Conservation (phyloP, 2,888 invertebrate species). For the Sarcophaga rosellei region DNA sequence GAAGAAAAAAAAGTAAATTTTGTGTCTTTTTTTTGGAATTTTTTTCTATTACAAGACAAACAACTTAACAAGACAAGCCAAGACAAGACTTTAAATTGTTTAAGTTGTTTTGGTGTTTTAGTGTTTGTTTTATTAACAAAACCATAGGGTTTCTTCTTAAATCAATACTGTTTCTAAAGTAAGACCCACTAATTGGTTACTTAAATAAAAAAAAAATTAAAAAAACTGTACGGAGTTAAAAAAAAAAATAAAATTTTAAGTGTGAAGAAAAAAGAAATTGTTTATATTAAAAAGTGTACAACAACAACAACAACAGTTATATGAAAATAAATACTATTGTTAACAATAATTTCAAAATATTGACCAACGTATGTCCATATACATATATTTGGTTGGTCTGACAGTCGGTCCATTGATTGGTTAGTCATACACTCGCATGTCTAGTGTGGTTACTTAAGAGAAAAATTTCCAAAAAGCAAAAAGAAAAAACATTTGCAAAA, state of each 20-base stretch:
- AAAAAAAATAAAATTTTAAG: neutral
- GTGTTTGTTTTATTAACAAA: too few relatives aligned
- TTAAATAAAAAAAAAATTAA: neutral
- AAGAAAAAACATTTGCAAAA: constrained; percentile 15
- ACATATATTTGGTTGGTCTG: neutral
- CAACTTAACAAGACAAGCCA: constrained; percentile 17
- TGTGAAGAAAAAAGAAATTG: neutral
- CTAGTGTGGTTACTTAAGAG: constrained; percentile 13
- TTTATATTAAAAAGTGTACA: neutral
- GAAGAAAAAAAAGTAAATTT: neutral
- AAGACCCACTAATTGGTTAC: neutral
- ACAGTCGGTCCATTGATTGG: neutral
- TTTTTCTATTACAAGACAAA: neutral
- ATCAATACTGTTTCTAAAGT: neutral
- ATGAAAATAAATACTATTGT: too few relatives aligned
- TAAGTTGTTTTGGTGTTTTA: too few relatives aligned
- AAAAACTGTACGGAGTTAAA: neutral
- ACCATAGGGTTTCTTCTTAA: neutral
- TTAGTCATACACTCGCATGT: neutral
- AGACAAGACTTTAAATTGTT: too few relatives aligned
- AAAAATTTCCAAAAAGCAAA: constrained; percentile 10
- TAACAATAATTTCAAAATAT: too few relatives aligned
- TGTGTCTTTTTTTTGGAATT: too few relatives aligned
- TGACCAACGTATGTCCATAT: neutral
- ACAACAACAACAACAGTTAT: too few relatives aligned